Percentiles rank a stretch among this genome's conserved stretches.
These are phyloP conservation scores for Petrocephalus schoutedeni DNA, from an alignment of 2,797 vertebrate genomes.

Conservation along the genomic window DNA sequence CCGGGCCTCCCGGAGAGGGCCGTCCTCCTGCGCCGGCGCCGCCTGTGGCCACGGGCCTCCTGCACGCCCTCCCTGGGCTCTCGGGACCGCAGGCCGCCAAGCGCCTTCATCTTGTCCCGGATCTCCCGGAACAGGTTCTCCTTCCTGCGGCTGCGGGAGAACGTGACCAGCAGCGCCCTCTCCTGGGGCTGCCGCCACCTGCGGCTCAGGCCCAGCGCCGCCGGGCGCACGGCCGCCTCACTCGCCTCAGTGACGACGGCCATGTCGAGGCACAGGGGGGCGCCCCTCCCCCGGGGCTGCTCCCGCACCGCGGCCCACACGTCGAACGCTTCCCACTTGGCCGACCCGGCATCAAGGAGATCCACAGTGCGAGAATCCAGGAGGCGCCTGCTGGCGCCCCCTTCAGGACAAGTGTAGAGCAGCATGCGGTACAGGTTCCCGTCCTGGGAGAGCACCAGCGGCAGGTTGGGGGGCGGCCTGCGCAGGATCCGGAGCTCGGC, in stretches of 20 bases:
- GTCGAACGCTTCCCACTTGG: slow-evolving; percentile 74
- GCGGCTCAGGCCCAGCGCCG: slow-evolving; percentile 56
- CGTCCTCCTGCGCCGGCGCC: slow-evolving; percentile 53
- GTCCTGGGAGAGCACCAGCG: slow-evolving; percentile 38
- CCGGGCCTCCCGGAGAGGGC: slow-evolving; percentile 45
- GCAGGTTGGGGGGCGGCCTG: slow-evolving; percentile 41
- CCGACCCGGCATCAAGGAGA: slow-evolving; percentile 39
- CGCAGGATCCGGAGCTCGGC: slow-evolving; percentile 69
- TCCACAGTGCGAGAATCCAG: slow-evolving; percentile 61
- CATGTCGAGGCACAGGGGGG: slow-evolving; percentile 61
- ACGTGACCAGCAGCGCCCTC: slow-evolving; percentile 68
- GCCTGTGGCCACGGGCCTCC: slow-evolving; percentile 42
- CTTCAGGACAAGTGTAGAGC: slow-evolving; percentile 57
- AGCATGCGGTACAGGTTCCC: slow-evolving; percentile 56
- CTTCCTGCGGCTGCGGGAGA: slow-evolving; percentile 61
- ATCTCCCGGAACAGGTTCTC: slow-evolving; percentile 78
- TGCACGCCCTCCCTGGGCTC: slow-evolving; percentile 37
- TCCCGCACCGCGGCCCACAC: slow-evolving; percentile 57
- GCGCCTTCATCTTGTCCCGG: slow-evolving; percentile 59
- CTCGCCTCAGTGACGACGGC: slow-evolving; percentile 51
- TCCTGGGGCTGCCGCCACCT: slow-evolving; percentile 50
- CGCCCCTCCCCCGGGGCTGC: slow-evolving; percentile 30
- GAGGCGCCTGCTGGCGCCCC: slow-evolving; percentile 36
- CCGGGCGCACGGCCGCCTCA: slow-evolving; percentile 41
- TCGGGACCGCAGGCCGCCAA: slow-evolving; percentile 42